Evolutionary conservation across 2,888 invertebrate species (phyloP).

Genomic region (Lathronympha strigana): DNA sequence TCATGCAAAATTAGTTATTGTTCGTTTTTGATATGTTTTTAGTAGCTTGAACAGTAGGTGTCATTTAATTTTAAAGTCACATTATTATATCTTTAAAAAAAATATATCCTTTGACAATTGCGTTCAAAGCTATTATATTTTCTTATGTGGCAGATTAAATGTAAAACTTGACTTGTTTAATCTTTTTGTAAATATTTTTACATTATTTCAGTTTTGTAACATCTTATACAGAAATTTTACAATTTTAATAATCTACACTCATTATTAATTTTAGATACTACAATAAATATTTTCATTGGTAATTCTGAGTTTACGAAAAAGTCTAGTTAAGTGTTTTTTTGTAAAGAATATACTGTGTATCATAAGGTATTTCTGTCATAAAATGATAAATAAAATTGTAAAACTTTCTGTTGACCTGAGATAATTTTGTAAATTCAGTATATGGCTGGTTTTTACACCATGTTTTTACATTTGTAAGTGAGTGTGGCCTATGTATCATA

Average conservation of each 20-base stretch:
- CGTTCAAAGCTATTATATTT: neutral
- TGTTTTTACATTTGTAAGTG: conserved; percentile 41
- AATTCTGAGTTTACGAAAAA: too few relatives aligned
- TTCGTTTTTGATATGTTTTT: conserved; percentile 32
- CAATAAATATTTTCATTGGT: neutral
- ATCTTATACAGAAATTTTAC: conserved; percentile 2
- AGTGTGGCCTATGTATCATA: conserved; percentile 42
- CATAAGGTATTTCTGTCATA: too few relatives aligned
- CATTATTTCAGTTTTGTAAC: neutral
- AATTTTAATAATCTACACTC: neutral
- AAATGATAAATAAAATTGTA: conserved; percentile 7
- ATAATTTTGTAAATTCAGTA: conserved; percentile 22
- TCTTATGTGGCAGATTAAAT: neutral
- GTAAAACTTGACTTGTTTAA: neutral
- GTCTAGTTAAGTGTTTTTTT: too few relatives aligned
- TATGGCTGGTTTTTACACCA: conserved; percentile 24
- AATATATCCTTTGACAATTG: neutral
- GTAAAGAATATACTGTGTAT: too few relatives aligned
- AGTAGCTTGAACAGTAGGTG: neutral
- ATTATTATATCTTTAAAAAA: neutral
- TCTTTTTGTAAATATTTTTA: conserved; percentile 12
- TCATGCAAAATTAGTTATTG: conserved; percentile 4
- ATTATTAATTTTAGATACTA: neutral
- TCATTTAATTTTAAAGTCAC: neutral
- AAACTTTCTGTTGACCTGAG: neutral